Base-by-base conservation (phyloP, 2,888 invertebrate genomes). In the Crossocerus cetratus region DNA sequence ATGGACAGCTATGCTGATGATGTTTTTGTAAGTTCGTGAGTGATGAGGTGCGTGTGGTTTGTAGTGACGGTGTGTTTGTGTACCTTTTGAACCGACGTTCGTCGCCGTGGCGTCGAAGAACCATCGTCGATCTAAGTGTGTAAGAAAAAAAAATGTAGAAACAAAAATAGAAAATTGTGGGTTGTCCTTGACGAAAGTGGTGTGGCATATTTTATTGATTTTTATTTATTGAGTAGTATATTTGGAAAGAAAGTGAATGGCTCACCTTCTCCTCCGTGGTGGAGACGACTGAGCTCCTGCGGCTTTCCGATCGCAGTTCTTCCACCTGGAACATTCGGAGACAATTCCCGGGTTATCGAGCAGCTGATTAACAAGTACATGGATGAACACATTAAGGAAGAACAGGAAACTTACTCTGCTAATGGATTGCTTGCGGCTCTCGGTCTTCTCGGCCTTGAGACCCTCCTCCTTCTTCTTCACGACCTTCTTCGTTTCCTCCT, bases 301-400 rank as follows among this genome's bases (percentile, higher is more conserved):
- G 86, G 66, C 90, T 90, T 77, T 90, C 90, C 2, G 87, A 78
- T 65, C 83, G 85, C 18, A 90, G 73, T 80, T 90, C 89, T 69
- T 90, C 88, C 21, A 90, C 83, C 88, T 88, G 22, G 14, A 57
- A 44, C 55, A 49, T 32, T 32, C 32, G 5, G 11, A 32, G 32
- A 32, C 1, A 32, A 32, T 32, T 8, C 11, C 32, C 8, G 5
- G n/a, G n/a, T 14, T 60, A 53, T 57, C 21, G 18, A 11, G 3
- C 55, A 4, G 14, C 3, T 20, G 2, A 3, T 14, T 14, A 21
- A 55, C 14, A 3, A 55, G 11, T 20, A 5, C 11, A 3, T 57
- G 11, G 11, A n/a, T 14, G 5, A 32, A 57, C 5, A 44, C 42
- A 3, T 32, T 16, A 43, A 18, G 0, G 2, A 16, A 1, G 14